These are phyloP conservation scores for Onthophagus sagittarius DNA, from an alignment of 2,888 invertebrate species.

Conservation along the genomic window DNA sequence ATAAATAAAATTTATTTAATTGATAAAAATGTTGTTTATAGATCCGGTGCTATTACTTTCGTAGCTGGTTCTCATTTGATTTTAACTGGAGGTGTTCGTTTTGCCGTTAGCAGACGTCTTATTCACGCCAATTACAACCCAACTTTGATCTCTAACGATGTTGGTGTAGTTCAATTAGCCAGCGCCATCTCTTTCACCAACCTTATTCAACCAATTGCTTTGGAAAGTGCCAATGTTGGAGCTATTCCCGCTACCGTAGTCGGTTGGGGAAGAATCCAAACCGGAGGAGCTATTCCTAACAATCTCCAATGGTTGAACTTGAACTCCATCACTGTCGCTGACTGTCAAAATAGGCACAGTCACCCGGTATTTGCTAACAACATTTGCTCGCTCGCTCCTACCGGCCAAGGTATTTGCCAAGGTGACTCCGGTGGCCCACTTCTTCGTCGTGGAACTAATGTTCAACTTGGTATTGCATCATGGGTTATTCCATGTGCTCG, in stretches of 20 bases:
- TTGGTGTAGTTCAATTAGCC: constrained; percentile 27
- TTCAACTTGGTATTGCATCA: constrained; percentile 52
- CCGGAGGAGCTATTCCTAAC: constrained; percentile 54
- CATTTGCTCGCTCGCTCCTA: constrained; percentile 57
- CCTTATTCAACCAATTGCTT: constrained; percentile 23
- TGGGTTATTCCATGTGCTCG: constrained; percentile 55
- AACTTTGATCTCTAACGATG: constrained; percentile 26
- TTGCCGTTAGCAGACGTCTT: constrained; percentile 45
- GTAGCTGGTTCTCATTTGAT: constrained; percentile 53
- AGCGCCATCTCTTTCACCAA: constrained; percentile 23
- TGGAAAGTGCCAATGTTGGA: constrained; percentile 16
- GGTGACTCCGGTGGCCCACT: constrained; percentile 58
- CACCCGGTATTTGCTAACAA: constrained; percentile 38
- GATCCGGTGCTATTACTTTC: constrained; percentile 32
- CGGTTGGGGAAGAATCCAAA: constrained; percentile 40
- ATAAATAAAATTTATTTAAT: too few species aligned
- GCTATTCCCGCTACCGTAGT: constrained; percentile 18
- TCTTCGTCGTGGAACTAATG: constrained; percentile 39
- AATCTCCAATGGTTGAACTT: constrained; percentile 55
- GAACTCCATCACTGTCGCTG: constrained; percentile 49
- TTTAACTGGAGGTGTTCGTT: constrained; percentile 46
- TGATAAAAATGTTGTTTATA: too few species aligned
- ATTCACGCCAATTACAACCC: constrained; percentile 49
- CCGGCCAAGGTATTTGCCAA: constrained; percentile 57
- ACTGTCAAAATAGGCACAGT: constrained; percentile 51